Evolutionary conservation across 2,888 invertebrate species (phyloP), one percentile per base, ranked within the genome.

Genomic region (Bhutanitis thaidina): DNA sequence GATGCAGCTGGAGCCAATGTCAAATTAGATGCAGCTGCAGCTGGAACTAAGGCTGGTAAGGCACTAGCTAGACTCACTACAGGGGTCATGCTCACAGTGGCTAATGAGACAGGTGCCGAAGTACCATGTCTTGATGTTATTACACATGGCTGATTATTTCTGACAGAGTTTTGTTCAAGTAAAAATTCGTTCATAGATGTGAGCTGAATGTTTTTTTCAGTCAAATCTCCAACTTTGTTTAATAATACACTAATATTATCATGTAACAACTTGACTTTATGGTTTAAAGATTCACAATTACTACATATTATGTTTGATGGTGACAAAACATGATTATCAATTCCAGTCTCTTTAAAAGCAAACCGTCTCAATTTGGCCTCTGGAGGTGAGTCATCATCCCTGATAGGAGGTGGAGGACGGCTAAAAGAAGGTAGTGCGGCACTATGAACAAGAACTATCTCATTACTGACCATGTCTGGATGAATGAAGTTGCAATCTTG

Each of bases 121-220:
- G 81, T 79, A 10, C 89, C 80, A 68, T 88, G 88, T 50, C 89
- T 72, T 13, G 89, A 89, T 50, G 89, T 89, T 47, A 89, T 88
- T 10, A 88, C 89, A 73, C 89, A 88, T 1, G 88, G 73, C 52
- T 86, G 88, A 51, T 83, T 88, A 55, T 69, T 69, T 63, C 87
- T 75, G 13, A 86, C 64, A 40, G 85, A 78, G 41, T 86, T 85
- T 57, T 89, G 89, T 61, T 77, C 79, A 43, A 89, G 58, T 57
- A 89, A 69, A 75, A 88, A 87, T 61, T 89, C 89, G 79, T 89
- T 89, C 89, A 89, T 89, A 30, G 85, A 80, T 43, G 88, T 83
- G 29, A 89, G 62, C 48, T 89, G 89, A 37, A 73, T 61, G 80
- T 89, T 89, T 55, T 89, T 89, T 60, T 88, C 88, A 46, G 81